Evolutionary conservation across 2,888 invertebrate genomes (phyloP).

Genomic region (Pandemis heparana): DNA sequence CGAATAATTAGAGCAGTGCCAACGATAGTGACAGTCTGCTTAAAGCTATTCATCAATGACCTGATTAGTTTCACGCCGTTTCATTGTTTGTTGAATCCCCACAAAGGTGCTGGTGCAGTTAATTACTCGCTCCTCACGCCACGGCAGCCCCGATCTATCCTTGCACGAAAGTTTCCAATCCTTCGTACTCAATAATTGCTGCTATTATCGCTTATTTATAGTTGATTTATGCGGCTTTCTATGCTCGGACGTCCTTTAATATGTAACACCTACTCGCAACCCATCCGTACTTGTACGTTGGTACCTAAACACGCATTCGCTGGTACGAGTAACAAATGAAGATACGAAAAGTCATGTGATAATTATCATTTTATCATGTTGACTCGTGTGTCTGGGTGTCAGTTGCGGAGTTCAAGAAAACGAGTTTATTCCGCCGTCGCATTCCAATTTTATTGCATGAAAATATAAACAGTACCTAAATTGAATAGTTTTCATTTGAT

Average conservation of each 20-base stretch:
- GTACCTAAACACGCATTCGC: background rate
- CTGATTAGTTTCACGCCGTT: background rate
- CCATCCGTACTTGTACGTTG: background rate
- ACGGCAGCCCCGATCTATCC: slow-evolving; percentile 36
- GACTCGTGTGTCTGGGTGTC: slow-evolving; percentile 16
- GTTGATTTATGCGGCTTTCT: slow-evolving; percentile 46
- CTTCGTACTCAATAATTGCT: slow-evolving; percentile 49
- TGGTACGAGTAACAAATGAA: background rate
- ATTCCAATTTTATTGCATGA: slow-evolving; percentile 81
- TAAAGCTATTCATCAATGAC: background rate
- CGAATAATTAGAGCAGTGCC: background rate
- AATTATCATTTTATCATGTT: slow-evolving; percentile 3
- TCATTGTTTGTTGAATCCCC: background rate
- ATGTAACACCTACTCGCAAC: slow-evolving; percentile 15
- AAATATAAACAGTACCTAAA: slow-evolving; percentile 60
- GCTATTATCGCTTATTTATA: slow-evolving; percentile 48
- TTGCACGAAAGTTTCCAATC: slow-evolving; percentile 51
- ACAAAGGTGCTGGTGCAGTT: slow-evolving; percentile 1
- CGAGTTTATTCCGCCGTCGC: slow-evolving; percentile 76
- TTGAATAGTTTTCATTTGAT: slow-evolving; percentile 46
- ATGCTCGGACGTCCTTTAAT: slow-evolving; percentile 37
- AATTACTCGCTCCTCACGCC: slow-evolving; percentile 39
- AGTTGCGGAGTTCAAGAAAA: slow-evolving; percentile 59
- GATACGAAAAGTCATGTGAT: background rate
- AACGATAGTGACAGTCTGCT: background rate